Evolutionary conservation across 64 coral and sea anemone genomes (phyloP).

Genomic region (Montipora foliosa): DNA sequence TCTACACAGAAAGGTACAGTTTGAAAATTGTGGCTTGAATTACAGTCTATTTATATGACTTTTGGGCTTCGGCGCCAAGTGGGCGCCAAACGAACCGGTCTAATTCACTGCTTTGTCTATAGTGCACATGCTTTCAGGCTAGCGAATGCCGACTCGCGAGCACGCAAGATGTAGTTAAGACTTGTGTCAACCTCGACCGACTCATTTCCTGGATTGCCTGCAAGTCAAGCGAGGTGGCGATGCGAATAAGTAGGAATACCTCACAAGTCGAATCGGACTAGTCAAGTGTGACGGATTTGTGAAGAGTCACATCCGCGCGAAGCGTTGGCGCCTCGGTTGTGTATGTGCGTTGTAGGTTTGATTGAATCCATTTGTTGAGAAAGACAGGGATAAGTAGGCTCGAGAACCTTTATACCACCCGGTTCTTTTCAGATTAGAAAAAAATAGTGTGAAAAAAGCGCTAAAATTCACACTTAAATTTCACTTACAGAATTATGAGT

Average conservation of each 20-base stretch:
- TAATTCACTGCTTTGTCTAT: conserved; percentile 97
- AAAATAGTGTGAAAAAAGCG: conserved; percentile 19
- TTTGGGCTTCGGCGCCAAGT: conserved; percentile 89
- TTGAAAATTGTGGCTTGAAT: conserved; percentile 86
- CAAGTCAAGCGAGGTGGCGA: background rate
- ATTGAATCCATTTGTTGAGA: conserved; percentile 78
- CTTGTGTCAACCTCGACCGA: conserved; percentile 17
- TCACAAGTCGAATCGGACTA: conserved; percentile 28
- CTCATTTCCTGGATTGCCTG: conserved; percentile 36
- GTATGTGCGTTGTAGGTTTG: conserved; percentile 82
- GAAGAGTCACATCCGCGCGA: conserved; percentile 13
- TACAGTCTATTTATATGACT: conserved; percentile 99
- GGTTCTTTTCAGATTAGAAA: conserved; percentile 52
- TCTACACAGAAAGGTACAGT: conserved; percentile 73
- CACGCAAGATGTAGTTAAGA: conserved; percentile 97
- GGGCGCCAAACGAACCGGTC: conserved; percentile 85
- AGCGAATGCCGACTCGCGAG: conserved; percentile 88
- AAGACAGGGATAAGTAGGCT: conserved; percentile 21
- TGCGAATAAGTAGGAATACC: conserved; percentile 4
- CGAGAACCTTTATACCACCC: conserved; percentile 17
- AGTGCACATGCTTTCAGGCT: conserved; percentile 97
- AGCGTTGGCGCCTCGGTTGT: conserved; percentile 79
- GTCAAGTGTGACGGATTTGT: conserved; percentile 36
- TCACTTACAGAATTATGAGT: background rate
- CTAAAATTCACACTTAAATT: conserved; percentile 48